Percentiles rank a stretch among this genome's conserved stretches.
Evolutionary conservation across 2,797 vertebrate species (phyloP).

Genomic region (Decapterus maruadsi): DNA sequence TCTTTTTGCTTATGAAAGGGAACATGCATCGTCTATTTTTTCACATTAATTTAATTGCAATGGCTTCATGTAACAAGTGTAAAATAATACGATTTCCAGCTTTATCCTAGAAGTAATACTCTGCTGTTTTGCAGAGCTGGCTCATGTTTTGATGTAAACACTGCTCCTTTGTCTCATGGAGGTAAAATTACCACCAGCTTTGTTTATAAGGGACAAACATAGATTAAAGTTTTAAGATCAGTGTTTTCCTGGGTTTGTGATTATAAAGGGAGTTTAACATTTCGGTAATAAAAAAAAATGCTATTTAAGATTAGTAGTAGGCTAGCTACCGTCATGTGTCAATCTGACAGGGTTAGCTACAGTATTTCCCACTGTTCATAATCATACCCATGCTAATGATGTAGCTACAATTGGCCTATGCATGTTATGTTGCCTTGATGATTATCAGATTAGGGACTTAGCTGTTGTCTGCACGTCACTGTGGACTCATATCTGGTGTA

Average conservation of each 20-base stretch:
- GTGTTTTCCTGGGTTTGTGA: not conserved
- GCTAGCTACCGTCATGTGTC: not conserved
- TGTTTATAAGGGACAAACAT: constrained; percentile 20
- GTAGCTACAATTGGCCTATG: not conserved
- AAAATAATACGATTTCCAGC: no score
- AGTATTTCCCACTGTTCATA: not conserved
- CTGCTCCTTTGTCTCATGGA: not conserved
- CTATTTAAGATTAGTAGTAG: not conserved
- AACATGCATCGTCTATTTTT: not conserved
- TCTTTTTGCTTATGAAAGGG: not conserved
- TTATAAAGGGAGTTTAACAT: not conserved
- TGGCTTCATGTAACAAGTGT: not conserved
- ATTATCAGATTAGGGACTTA: not conserved
- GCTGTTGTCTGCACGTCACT: constrained; percentile 5
- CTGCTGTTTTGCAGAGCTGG: not conserved
- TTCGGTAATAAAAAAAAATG: not conserved
- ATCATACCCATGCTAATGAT: not conserved
- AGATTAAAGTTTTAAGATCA: constrained; percentile 1
- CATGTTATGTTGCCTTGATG: not conserved
- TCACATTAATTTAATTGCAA: not conserved
- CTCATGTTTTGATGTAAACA: constrained; percentile 23
- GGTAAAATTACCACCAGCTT: not conserved
- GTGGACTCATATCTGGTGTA: not conserved
- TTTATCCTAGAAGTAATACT: not conserved
- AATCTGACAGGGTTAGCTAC: not conserved